Evolutionary conservation across 2,888 invertebrate species (phyloP).

Genomic region (Podabrus alpinus): DNA sequence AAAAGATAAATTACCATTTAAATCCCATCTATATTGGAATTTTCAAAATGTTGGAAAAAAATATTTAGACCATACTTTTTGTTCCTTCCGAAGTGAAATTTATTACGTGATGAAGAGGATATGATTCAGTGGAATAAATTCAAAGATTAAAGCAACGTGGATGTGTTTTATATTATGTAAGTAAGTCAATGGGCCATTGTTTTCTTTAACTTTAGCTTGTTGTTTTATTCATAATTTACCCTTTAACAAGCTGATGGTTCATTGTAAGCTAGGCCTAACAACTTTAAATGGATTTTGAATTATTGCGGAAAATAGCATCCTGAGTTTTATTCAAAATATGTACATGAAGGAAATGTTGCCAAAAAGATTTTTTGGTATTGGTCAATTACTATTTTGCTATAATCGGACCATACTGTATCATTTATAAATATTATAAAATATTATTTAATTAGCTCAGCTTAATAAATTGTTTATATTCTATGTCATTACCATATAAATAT

Average conservation of each 20-base stretch:
- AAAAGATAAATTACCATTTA: too few relatives aligned
- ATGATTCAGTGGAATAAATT: not conserved
- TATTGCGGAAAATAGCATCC: not conserved
- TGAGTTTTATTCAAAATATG: not conserved
- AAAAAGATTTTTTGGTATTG: not conserved
- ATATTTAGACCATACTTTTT: too few relatives aligned
- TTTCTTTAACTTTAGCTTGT: not conserved
- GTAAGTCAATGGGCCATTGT: not conserved
- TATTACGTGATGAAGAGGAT: not conserved
- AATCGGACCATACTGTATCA: too few relatives aligned
- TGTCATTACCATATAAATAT: too few relatives aligned
- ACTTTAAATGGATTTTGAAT: not conserved
- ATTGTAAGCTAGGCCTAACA: not conserved
- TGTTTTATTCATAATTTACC: not conserved
- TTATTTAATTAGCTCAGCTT: too few relatives aligned
- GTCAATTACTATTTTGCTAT: not conserved
- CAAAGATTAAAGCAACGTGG: not conserved
- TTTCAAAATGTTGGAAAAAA: too few relatives aligned
- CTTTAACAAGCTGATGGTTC: too few relatives aligned
- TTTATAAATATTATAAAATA: too few relatives aligned
- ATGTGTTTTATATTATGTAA: not conserved
- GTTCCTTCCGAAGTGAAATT: not conserved
- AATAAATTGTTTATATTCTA: too few relatives aligned
- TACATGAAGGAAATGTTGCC: not conserved
- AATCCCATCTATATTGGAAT: too few relatives aligned